phyloP scores from a whole-genome alignment of 2,888 invertebrate genomes.

The Ichneumoninae sp. region DNA sequence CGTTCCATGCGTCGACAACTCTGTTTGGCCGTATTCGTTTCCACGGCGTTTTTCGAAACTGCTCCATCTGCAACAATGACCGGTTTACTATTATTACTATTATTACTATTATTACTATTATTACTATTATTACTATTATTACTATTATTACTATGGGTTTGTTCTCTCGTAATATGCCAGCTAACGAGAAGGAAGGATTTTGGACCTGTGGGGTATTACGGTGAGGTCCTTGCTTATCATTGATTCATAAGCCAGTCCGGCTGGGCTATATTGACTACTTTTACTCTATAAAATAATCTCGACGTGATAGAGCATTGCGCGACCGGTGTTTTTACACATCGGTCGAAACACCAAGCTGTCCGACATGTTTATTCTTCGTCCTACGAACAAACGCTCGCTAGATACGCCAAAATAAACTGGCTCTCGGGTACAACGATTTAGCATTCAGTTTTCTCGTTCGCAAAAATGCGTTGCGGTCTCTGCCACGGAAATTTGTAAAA shows the following conservation, averaged over 20 bases:
- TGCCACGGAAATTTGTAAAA: neutral
- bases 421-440: slow-evolving; percentile 13
- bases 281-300: slow-evolving; percentile 3
- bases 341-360: neutral
- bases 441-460: slow-evolving; percentile 12
- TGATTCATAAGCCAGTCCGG: neutral
- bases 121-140: no score
- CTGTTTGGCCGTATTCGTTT: no score
- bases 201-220: neutral
- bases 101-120: no score
- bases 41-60: no score
- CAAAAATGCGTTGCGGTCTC: slow-evolving; percentile 9
- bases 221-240: neutral
- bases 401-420: slow-evolving; percentile 30
- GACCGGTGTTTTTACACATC: neutral
- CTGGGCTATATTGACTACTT: neutral
- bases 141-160: no score
- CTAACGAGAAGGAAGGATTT: neutral
- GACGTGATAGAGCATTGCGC: neutral
- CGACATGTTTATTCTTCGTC: slow-evolving; percentile 29
- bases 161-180: neutral
- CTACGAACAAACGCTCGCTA: neutral
- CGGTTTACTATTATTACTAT: no score
- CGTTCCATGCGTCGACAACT: no score
- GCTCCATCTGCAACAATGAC: no score